Conservation (phyloP, 2,888 invertebrate species). For the Sesia bembeciformis region DNA sequence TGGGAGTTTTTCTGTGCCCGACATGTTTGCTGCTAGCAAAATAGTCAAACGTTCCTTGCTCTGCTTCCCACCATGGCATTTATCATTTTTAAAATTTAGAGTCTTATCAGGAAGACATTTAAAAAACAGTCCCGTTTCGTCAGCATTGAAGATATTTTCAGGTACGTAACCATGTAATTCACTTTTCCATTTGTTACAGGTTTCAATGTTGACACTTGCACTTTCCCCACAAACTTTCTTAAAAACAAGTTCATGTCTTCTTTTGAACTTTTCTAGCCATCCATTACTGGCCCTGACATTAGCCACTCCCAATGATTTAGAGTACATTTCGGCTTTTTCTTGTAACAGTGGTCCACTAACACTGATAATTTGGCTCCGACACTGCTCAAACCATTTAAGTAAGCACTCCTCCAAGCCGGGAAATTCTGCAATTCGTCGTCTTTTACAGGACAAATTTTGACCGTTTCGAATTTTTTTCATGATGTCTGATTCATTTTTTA, state of each 20-base stretch:
- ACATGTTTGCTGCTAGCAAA: slow-evolving; percentile 7
- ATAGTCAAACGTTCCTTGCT: slow-evolving; percentile 6
- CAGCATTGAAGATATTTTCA: slow-evolving; percentile 10
- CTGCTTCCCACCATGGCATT: slow-evolving; percentile 6
- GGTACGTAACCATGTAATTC: not conserved
- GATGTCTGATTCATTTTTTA: too few species aligned
- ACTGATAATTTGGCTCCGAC: too few species aligned
- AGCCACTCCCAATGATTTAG: too few species aligned
- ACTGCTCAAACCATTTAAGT: too few species aligned
- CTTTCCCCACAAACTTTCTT: slow-evolving; percentile 2
- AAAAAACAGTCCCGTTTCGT: slow-evolving; percentile 2
- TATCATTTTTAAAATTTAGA: slow-evolving; percentile 6
- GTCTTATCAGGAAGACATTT: slow-evolving; percentile 7
- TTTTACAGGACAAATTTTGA: too few species aligned
- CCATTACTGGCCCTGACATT: too few species aligned
- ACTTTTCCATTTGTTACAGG: not conserved
- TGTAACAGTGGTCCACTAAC: too few species aligned
- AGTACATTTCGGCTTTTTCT: too few species aligned
- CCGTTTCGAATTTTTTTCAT: too few species aligned
- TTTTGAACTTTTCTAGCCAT: not conserved
- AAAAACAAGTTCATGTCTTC: slow-evolving; percentile 10
- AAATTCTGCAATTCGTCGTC: too few species aligned
- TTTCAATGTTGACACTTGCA: not conserved
- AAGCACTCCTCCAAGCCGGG: too few species aligned
- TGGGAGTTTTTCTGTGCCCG: slow-evolving; percentile 8